phyloP scores from a whole-genome alignment of 2,888 invertebrate species.

The Dicyrtoma fusca region DNA sequence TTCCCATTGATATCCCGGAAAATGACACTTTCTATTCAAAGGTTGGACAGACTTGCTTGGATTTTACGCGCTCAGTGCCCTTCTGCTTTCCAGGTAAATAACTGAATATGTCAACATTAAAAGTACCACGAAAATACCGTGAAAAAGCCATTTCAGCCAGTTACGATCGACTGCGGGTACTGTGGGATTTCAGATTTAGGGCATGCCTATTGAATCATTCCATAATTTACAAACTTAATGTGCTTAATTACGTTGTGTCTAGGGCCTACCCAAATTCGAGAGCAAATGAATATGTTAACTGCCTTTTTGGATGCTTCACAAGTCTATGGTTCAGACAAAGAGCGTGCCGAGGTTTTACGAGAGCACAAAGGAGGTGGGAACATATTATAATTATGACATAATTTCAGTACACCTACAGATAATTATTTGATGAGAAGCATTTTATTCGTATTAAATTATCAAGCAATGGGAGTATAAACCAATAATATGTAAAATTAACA shows the following conservation, averaged over 20 bases:
- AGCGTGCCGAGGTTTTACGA: neutral
- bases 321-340: conserved; percentile 39
- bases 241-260: neutral
- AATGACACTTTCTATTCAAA: conserved; percentile 50
- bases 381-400: neutral
- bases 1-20: conserved; percentile 43
- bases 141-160: too few species aligned
- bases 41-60: conserved; percentile 48
- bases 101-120: too few species aligned
- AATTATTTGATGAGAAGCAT: neutral
- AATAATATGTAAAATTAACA: too few species aligned
- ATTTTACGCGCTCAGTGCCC: conserved; percentile 51
- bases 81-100: conserved; percentile 50
- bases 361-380: conserved; percentile 5
- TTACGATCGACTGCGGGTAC: too few species aligned
- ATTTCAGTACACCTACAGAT: too few species aligned
- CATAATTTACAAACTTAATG: neutral
- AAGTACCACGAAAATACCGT: too few species aligned
- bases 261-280: conserved; percentile 44
- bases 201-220: too few species aligned
- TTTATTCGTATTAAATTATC: neutral
- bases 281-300: conserved; percentile 54
- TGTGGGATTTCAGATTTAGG: too few species aligned
- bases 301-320: conserved; percentile 52
- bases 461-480: neutral